Conservation (phyloP, 2,888 invertebrate species). For the Xestia rhomboidea region DNA sequence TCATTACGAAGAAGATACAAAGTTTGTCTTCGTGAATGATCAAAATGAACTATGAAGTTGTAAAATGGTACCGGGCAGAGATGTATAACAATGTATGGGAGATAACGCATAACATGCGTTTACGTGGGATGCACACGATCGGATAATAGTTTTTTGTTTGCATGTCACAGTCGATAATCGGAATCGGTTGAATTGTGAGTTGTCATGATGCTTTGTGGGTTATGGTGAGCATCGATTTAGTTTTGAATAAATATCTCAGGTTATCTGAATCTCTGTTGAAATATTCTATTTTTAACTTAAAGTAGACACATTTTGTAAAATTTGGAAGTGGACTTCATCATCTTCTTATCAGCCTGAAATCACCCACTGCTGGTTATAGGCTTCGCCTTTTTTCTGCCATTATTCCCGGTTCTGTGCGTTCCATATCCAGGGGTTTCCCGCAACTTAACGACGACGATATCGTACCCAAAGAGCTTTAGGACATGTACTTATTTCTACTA, state of each 20-base stretch:
- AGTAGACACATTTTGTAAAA: not conserved
- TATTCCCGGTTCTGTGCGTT: too few relatives aligned
- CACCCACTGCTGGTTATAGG: too few relatives aligned
- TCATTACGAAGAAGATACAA: slow-evolving; percentile 33
- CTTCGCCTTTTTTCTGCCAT: too few relatives aligned
- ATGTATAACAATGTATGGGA: slow-evolving; percentile 73
- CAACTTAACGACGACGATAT: too few relatives aligned
- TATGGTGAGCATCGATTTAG: slow-evolving; percentile 19
- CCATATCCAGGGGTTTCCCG: too few relatives aligned
- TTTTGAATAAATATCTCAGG: slow-evolving; percentile 25
- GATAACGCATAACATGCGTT: slow-evolving; percentile 83
- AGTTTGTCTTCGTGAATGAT: slow-evolving; percentile 56
- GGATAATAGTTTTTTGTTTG: slow-evolving; percentile 79
- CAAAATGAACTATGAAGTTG: slow-evolving; percentile 70
- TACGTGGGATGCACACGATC: slow-evolving; percentile 83
- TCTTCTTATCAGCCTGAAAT: too few relatives aligned
- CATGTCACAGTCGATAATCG: slow-evolving; percentile 62
- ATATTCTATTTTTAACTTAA: not conserved
- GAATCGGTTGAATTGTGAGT: slow-evolving; percentile 50
- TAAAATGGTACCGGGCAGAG: slow-evolving; percentile 64
- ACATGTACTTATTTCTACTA: not conserved
- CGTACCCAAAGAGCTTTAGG: too few relatives aligned
- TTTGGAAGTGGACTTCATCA: not conserved
- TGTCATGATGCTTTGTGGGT: slow-evolving; percentile 37
- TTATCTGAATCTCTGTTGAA: not conserved